Evolutionary conservation across 2,797 vertebrate genomes (phyloP).

Genomic region (Tolypeutes matacus): DNA sequence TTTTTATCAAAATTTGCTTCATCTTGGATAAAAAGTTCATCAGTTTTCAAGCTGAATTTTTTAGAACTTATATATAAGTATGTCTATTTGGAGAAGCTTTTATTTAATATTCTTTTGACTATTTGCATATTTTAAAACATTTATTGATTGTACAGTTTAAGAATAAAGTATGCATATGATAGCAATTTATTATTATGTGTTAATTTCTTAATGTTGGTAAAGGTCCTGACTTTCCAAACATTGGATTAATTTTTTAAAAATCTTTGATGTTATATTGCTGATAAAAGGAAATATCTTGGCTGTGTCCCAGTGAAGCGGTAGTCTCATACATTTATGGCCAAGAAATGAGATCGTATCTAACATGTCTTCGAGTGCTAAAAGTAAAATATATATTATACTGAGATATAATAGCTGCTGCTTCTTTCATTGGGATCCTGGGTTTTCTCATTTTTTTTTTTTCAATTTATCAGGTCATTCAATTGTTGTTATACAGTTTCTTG

Average conservation of each 20-base stretch:
- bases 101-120: not conserved
- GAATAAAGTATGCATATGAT: not conserved
- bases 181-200: not conserved
- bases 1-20: conserved; percentile 36
- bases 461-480: conserved; percentile 71
- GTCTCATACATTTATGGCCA: not conserved
- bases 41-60: not conserved
- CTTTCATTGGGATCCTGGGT: not conserved
- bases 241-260: not conserved
- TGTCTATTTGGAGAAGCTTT: not conserved
- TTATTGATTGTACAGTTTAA: not conserved
- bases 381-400: not conserved
- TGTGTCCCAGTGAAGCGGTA: conserved; percentile 33
- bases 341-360: conserved; percentile 49
- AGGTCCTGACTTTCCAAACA: conserved; percentile 11
- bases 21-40: not conserved
- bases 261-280: not conserved
- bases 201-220: conserved; percentile 33
- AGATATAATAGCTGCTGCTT: conserved; percentile 1
- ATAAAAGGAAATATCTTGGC: conserved; percentile 14
- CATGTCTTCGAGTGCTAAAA: conserved; percentile 13
- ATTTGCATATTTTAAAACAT: conserved; percentile 27
- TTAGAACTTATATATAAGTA: not conserved
- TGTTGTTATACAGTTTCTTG: conserved; percentile 20
- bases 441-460: conserved; percentile 44